Conservation (phyloP, 1,140 invertebrate genomes). For the Macrostomum lignano region DNA sequence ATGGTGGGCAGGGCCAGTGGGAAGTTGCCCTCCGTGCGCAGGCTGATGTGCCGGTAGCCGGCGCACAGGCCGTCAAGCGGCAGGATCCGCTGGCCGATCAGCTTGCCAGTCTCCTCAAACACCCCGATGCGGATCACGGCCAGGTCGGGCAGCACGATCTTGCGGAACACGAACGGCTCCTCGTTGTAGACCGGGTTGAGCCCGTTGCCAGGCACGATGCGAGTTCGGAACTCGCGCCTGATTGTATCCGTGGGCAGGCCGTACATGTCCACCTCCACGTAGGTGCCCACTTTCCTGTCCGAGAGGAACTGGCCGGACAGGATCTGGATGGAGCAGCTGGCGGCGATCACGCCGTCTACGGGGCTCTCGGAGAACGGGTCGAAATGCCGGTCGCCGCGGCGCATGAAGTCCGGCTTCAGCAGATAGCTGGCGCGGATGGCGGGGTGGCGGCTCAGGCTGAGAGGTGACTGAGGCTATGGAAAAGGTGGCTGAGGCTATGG, state of each 20-base stretch:
- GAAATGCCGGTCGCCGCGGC: constrained; percentile 68
- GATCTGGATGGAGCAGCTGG: constrained; percentile 80
- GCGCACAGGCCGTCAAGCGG: constrained; percentile 73
- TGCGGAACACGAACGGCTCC: constrained; percentile 90
- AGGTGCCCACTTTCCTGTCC: constrained; percentile 91
- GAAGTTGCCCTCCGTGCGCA: constrained; percentile 90
- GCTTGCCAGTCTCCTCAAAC: constrained; percentile 84
- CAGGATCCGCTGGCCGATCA: constrained; percentile 80
- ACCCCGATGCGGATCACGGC: constrained; percentile 87
- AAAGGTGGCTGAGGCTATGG: no score
- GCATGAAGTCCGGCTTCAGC: constrained; percentile 95
- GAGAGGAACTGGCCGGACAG: constrained; percentile 97
- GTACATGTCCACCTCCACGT: constrained; percentile 83
- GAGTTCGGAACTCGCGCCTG: constrained; percentile 82
- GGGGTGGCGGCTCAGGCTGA: no score
- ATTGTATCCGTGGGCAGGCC: constrained; percentile 94
- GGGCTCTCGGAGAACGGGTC: constrained; percentile 96
- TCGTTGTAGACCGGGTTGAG: constrained; percentile 77
- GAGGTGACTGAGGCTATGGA: no score
- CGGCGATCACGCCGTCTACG: constrained; percentile 94
- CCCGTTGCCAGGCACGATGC: constrained; percentile 76
- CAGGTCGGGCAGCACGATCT: constrained; percentile 82
- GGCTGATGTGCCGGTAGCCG: constrained; percentile 75
- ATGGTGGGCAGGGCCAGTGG: constrained; percentile 90
- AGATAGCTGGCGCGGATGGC: constrained; percentile 47